These are phyloP conservation scores for Steinernema khuongi DNA, from an alignment of 1,140 invertebrate genomes.

Conservation along the genomic window DNA sequence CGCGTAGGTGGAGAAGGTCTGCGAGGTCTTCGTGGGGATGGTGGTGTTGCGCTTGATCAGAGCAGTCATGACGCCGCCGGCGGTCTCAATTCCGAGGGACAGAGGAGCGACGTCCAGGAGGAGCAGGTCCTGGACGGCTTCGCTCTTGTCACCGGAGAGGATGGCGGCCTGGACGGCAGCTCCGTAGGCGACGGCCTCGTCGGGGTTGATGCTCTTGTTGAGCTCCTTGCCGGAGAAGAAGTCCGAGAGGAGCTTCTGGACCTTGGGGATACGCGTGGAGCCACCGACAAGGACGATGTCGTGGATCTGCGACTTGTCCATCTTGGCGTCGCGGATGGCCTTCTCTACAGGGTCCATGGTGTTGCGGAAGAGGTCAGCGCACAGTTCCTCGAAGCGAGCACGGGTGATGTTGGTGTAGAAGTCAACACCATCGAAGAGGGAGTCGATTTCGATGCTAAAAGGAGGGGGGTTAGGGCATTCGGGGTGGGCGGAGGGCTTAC, in stretches of 20 bases:
- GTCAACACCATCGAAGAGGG: slow-evolving; percentile 87
- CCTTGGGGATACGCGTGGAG: slow-evolving; percentile 92
- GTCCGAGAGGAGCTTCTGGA: no score
- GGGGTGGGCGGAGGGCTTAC: slow-evolving; percentile 76
- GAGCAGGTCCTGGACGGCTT: slow-evolving; percentile 81
- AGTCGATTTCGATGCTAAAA: slow-evolving; percentile 91
- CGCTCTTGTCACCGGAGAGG: slow-evolving; percentile 84
- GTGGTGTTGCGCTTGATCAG: slow-evolving; percentile 92
- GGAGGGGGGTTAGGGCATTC: slow-evolving; percentile 23
- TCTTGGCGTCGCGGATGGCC: slow-evolving; percentile 76
- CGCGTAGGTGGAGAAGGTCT: slow-evolving; percentile 91
- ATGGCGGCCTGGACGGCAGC: slow-evolving; percentile 75
- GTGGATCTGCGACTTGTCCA: slow-evolving; percentile 80
- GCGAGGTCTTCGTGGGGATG: slow-evolving; percentile 89
- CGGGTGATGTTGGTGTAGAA: slow-evolving; percentile 91
- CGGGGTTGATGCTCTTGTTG: slow-evolving; percentile 72
- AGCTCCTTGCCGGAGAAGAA: slow-evolving; percentile 87
- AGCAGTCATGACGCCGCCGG: slow-evolving; percentile 89
- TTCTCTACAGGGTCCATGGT: slow-evolving; percentile 92
- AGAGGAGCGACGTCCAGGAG: slow-evolving; percentile 87
- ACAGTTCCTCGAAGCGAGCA: slow-evolving; percentile 84
- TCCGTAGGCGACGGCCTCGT: slow-evolving; percentile 52
- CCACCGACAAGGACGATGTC: slow-evolving; percentile 95
- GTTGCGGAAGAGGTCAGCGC: no score
- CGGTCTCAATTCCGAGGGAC: slow-evolving; percentile 91